Base-by-base conservation (phyloP, 2,113 vertebrate genomes). In the Triplophysa siluroides region DNA sequence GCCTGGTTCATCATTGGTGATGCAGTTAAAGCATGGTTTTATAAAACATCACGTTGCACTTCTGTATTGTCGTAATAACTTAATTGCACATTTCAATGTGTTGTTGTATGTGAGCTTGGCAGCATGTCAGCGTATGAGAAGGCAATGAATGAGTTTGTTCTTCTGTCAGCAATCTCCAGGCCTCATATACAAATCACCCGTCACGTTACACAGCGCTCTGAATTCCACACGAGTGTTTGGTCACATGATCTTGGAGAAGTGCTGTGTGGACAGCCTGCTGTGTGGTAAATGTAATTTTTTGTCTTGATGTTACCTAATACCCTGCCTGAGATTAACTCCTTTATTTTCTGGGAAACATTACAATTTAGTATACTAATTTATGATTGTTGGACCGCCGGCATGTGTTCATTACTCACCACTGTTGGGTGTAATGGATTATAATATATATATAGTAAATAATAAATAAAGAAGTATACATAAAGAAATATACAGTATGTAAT, bases 41-140 rank as follows among this genome's bases (percentile, higher is more conserved):
- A 13, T 71, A 11, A 72, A 72, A 56, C 52, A 21, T 13, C 8
- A 1, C 24, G 52, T 61, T 43, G 21, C 38, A 61, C 9, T 79
- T 45, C 65, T 62, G 79, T 63, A 68, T 77, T 77, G n/a, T 18
- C 4, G 14, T 52, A 16, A 5, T 52, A 52, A 43, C 71, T 66
- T 65, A 63, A 76, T 71, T 38, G 33, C 33, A 38, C 33, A 38
- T 38, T 33, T 33, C 33, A 52, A 54, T 50, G 69, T 24, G 45
- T n/a, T 79, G 77, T 77, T 75, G 77, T 71, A 70, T 65, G 78
- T 71, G 64, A 19, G 47, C 56, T 80, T 83, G 78, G 82, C 78
- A 80, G 52, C 24, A 18, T 70, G 73, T 78, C 82, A 60, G 69
- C 63, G 68, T 54, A 78, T 43, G 8, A 79, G 41, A 68, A 68